Conservation (phyloP, 1,140 invertebrate genomes). For the Drosophila quadrilineata region DNA sequence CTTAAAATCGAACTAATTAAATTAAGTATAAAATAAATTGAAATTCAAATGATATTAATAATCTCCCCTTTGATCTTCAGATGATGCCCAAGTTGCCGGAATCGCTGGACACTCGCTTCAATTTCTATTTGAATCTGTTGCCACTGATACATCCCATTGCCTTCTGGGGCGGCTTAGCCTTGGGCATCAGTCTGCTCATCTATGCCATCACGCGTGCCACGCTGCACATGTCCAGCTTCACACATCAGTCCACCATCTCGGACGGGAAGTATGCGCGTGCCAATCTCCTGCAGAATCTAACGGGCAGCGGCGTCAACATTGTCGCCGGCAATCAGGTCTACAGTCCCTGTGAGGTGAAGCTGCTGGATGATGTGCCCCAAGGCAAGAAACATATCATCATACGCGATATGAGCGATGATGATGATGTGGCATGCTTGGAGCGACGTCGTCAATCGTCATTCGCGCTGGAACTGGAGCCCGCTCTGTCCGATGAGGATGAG, state of each 20-base stretch:
- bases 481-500: constrained; percentile 42
- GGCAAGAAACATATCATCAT: constrained; percentile 45
- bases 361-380: constrained; percentile 48
- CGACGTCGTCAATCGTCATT: constrained; percentile 41
- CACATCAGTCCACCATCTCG: constrained; percentile 45
- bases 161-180: constrained; percentile 84
- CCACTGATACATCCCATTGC: constrained; percentile 84
- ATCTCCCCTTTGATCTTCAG: constrained; percentile 81
- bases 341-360: constrained; percentile 62
- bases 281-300: constrained; percentile 49
- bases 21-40: too few relatives aligned
- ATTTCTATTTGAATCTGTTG: constrained; percentile 87
- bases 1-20: too few relatives aligned
- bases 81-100: constrained; percentile 86
- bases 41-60: too few relatives aligned
- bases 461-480: constrained; percentile 67
- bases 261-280: constrained; percentile 57
- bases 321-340: constrained; percentile 44
- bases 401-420: constrained; percentile 9
- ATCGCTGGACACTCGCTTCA: constrained; percentile 85
- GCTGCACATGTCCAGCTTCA: constrained; percentile 61
- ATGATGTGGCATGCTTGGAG: constrained; percentile 26
- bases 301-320: constrained; percentile 20
- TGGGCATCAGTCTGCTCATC: constrained; percentile 83
- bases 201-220: constrained; percentile 77